These are phyloP conservation scores for Thereva unica DNA, from an alignment of 2,888 invertebrate species.

Conservation along the genomic window DNA sequence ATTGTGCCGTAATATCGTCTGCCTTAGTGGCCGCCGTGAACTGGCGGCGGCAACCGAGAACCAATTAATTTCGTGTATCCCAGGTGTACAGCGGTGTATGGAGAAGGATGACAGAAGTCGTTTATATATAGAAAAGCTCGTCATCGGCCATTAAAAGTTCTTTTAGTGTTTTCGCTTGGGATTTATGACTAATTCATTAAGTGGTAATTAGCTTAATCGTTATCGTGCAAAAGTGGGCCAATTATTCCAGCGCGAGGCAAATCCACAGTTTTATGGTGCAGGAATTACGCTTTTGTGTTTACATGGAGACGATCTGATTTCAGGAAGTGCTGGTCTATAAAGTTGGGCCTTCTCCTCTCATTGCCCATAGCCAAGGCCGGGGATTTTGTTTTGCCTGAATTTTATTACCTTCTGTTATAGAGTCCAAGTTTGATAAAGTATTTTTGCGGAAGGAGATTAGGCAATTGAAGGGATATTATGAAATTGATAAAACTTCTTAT, in stretches of 20 bases:
- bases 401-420: no score
- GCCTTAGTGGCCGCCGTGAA: slow-evolving; percentile 7
- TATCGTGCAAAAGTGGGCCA: not conserved
- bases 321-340: not conserved
- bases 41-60: not conserved
- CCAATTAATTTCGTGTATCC: slow-evolving; percentile 31
- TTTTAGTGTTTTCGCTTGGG: slow-evolving; percentile 26
- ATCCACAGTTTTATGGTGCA: no score
- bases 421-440: no score
- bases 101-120: slow-evolving; percentile 5
- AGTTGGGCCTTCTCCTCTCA: no score
- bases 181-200: slow-evolving; percentile 32
- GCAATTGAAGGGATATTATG: no score
- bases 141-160: slow-evolving; percentile 27
- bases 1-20: slow-evolving; percentile 21
- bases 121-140: slow-evolving; percentile 11
- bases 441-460: no score
- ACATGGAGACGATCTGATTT: not conserved
- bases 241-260: not conserved
- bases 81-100: slow-evolving; percentile 12
- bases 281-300: no score
- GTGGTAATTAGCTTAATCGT: slow-evolving; percentile 31
- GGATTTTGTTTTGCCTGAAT: no score
- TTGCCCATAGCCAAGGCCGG: no score
- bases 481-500: no score